phyloP scores from a whole-genome alignment of 2,888 invertebrate genomes.

The Campopleginae sp. region DNA sequence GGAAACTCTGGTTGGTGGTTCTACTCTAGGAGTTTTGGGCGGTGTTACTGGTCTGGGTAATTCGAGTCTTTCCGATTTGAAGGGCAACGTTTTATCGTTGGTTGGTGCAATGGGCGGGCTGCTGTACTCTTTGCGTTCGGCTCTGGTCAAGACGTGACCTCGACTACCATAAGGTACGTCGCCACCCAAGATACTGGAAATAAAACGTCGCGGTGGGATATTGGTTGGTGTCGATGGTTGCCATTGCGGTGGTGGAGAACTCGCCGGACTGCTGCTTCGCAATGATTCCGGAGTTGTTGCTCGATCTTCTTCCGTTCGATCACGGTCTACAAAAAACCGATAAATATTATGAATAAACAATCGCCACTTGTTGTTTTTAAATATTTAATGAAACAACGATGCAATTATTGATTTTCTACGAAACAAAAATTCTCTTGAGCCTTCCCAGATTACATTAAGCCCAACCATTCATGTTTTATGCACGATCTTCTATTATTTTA shows the following conservation, averaged over 20 bases:
- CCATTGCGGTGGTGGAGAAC: conserved; percentile 80
- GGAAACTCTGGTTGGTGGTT: conserved; percentile 90
- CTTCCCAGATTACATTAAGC: neutral
- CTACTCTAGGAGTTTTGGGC: conserved; percentile 86
- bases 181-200: conserved; percentile 92
- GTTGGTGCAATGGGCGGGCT: conserved; percentile 85
- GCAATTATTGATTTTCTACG: too few relatives aligned
- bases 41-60: conserved; percentile 85
- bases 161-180: conserved; percentile 93
- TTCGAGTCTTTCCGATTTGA: conserved; percentile 83
- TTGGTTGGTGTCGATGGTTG: conserved; percentile 76
- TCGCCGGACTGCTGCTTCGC: conserved; percentile 80
- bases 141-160: conserved; percentile 91
- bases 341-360: neutral
- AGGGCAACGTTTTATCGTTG: conserved; percentile 88
- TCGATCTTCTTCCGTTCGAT: conserved; percentile 82
- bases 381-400: neutral
- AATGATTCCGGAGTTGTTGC: conserved; percentile 82
- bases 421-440: neutral
- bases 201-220: conserved; percentile 88
- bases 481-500: neutral
- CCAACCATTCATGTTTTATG: neutral
- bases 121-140: conserved; percentile 91
- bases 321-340: conserved; percentile 73
- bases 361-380: neutral